phyloP scores from a whole-genome alignment of 2,113 vertebrate species.

The Glaucidium brasilianum region DNA sequence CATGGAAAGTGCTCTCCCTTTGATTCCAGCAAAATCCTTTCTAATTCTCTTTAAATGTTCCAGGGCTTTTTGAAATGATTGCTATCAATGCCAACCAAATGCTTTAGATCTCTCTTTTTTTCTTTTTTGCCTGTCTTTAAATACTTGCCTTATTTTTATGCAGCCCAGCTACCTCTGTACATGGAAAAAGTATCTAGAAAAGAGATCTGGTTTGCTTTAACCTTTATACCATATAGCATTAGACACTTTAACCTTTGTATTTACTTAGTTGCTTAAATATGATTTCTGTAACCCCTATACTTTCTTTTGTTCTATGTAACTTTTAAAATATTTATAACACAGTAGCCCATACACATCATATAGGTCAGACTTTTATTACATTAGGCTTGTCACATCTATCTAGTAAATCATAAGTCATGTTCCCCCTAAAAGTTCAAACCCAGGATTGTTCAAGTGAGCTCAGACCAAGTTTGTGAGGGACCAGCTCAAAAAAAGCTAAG shows the following conservation, averaged over 20 bases:
- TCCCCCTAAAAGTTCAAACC: background rate
- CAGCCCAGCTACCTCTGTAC: background rate
- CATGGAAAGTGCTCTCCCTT: constrained; percentile 41
- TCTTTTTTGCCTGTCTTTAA: constrained; percentile 28
- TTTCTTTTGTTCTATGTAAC: background rate
- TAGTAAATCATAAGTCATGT: background rate
- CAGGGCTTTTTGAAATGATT: constrained; percentile 60
- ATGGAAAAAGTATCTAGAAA: constrained; percentile 11
- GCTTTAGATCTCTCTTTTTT: background rate
- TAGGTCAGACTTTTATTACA: background rate
- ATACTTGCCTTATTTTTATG: constrained; percentile 33
- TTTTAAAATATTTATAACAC: constrained; percentile 38
- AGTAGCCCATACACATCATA: background rate
- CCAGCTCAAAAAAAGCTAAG: background rate
- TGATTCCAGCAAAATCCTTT: constrained; percentile 63
- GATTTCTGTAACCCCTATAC: background rate
- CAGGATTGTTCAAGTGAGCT: background rate
- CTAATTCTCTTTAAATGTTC: constrained; percentile 66
- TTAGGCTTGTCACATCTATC: background rate
- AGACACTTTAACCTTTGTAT: constrained; percentile 29
- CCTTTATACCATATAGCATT: background rate
- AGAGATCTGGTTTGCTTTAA: constrained; percentile 59
- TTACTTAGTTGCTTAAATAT: constrained; percentile 35
- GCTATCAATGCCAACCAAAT: constrained; percentile 59
- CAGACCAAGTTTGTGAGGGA: background rate